Percentiles rank a stretch among this genome's conserved stretches.
These are phyloP conservation scores for Spodoptera exigua DNA, from an alignment of 2,888 invertebrate genomes.

Conservation along the genomic window DNA sequence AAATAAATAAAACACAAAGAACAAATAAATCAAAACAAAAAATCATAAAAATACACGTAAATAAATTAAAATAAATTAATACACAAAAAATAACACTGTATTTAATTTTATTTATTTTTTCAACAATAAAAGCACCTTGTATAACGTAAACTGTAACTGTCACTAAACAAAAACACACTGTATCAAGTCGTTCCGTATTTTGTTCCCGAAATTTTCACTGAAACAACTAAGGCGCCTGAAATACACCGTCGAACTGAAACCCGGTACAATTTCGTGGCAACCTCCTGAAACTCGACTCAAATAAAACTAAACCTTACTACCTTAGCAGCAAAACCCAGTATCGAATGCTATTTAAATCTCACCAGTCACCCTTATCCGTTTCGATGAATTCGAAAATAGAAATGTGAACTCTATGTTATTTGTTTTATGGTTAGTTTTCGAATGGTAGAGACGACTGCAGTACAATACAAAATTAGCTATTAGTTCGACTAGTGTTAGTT, in stretches of 20 bases:
- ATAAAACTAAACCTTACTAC: conserved; percentile 16
- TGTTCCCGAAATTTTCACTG: conserved; percentile 38
- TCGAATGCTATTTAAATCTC: not conserved
- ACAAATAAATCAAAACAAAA: not conserved
- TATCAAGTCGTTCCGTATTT: conserved; percentile 28
- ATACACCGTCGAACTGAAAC: conserved; percentile 59
- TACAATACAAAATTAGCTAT: conserved; percentile 34
- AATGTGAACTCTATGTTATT: conserved; percentile 13
- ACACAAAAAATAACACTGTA: conserved; percentile 11
- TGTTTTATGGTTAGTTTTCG: not conserved
- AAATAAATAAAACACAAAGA: not conserved
- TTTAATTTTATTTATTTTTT: not conserved
- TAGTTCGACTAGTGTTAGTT: conserved; percentile 29
- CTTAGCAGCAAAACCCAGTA: not conserved
- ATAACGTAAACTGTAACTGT: conserved; percentile 29
- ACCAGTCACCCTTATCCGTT: conserved; percentile 32
- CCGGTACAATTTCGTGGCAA: conserved; percentile 35
- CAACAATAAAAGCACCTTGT: conserved; percentile 32
- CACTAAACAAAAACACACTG: conserved; percentile 29
- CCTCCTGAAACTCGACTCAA: conserved; percentile 12
- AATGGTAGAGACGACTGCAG: conserved; percentile 27
- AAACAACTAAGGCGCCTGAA: conserved; percentile 60
- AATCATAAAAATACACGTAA: not conserved
- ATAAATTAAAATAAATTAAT: not conserved
- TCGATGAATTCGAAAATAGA: not conserved